Evolutionary conservation across 64 coral and sea anemone genomes (phyloP), one percentile per base, ranked within the genome.

Genomic region (Hydrozoanthus tunicans): DNA sequence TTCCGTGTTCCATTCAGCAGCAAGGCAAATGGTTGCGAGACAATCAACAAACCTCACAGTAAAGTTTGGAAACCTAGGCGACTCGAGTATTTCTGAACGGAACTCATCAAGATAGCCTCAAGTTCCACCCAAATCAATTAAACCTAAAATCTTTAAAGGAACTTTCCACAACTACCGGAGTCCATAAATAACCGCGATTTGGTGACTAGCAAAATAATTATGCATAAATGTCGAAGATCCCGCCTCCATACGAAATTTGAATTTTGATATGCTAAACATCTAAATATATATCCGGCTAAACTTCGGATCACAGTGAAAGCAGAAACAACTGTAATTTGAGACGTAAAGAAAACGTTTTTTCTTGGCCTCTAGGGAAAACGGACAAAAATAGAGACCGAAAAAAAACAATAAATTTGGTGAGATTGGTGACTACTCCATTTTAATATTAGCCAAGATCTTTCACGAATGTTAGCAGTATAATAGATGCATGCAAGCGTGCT

Each of bases 191-290:
- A 15, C 69, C 2, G 68, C 32, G 84, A 73, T 72, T 70, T 73
- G 67, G 55, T 88, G 68, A 12, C 12, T 23, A 51, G 84, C 56
- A 88, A 88, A 43, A 43, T 43, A 43, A 88, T 88, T 88, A 88
- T 88, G 84, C 84, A 60, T 75, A 6, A 65, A 51, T 27, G 12
- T 73, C n/a, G 8, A 15, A 61, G 56, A 88, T 88, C 84, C 81
- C 84, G 84, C 84, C 84, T 88, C 84, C 84, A 57, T 74, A 67
- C 84, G 84, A 88, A 88, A 88, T 75, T 88, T 88, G 84, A 88
- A 88, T 88, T 88, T 88, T 88, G 84, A 88, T 88, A 88, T 88
- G 84, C 72, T 10, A 76, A 76, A 12, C 53, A 76, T 12, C 68
- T 27, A 59, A 60, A 58, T 88, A 60, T 88, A 88, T 43, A 74